Evolutionary conservation across 2,113 vertebrate genomes (phyloP).

Genomic region (Gracilinanus agilis): DNA sequence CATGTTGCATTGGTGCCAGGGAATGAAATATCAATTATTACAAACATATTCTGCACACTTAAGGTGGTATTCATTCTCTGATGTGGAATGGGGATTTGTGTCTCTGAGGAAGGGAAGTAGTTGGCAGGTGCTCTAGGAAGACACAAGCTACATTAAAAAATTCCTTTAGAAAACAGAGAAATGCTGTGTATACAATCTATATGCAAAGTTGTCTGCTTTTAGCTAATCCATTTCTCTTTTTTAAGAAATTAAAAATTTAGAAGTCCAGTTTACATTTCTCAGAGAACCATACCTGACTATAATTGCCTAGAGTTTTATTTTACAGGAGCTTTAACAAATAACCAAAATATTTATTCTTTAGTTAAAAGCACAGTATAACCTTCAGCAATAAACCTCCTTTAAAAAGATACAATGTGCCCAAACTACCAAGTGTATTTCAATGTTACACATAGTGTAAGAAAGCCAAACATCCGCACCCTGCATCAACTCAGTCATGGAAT

Average conservation of each 20-base stretch:
- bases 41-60: slow-evolving; percentile 66
- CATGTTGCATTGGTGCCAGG: slow-evolving; percentile 35
- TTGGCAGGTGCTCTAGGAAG: slow-evolving; percentile 42
- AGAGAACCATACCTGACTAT: slow-evolving; percentile 42
- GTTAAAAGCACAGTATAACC: slow-evolving; percentile 71
- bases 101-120: slow-evolving; percentile 44
- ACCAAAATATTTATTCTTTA: slow-evolving; percentile 64
- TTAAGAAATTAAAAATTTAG: background rate
- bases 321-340: slow-evolving; percentile 68
- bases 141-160: slow-evolving; percentile 14
- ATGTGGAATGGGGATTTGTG: slow-evolving; percentile 56
- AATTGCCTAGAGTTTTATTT: slow-evolving; percentile 69
- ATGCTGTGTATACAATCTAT: background rate
- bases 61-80: slow-evolving; percentile 65
- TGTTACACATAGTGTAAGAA: slow-evolving; percentile 46
- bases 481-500: background rate
- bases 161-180: slow-evolving; percentile 45
- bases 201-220: slow-evolving; percentile 29
- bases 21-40: slow-evolving; percentile 73
- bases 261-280: slow-evolving; percentile 65
- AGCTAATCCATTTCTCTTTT: slow-evolving; percentile 21
- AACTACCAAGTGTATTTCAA: slow-evolving; percentile 78
- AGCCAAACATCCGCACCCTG: slow-evolving; percentile 35
- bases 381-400: slow-evolving; percentile 71
- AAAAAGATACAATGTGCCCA: slow-evolving; percentile 69